Conservation (phyloP, 30 jellyfish, hydroid and myxozoan genomes). For the Cassiopea andromeda region DNA sequence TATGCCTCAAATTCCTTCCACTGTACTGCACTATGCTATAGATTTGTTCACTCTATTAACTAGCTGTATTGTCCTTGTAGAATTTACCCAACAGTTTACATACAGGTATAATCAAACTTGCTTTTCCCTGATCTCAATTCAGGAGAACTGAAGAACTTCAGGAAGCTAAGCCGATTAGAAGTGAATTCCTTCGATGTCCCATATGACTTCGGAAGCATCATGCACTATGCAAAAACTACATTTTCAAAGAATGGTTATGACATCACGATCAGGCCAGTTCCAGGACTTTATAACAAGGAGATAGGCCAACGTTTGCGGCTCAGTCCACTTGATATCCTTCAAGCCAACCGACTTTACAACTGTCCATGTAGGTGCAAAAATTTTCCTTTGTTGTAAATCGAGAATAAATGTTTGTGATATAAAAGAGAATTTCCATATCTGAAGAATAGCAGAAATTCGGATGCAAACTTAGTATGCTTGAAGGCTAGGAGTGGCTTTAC, state of each 20-base stretch:
- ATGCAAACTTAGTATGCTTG: too few relatives aligned
- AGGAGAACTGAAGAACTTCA: conserved; percentile 76
- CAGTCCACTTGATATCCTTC: conserved; percentile 60
- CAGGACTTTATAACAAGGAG: conserved; percentile 22
- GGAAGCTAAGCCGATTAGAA: conserved; percentile 45
- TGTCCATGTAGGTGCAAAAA: conserved; percentile 44
- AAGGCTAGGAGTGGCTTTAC: too few relatives aligned
- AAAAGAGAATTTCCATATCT: too few relatives aligned
- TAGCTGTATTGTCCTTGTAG: too few relatives aligned
- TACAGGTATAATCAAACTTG: too few relatives aligned
- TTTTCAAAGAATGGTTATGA: conserved; percentile 69
- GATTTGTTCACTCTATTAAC: too few relatives aligned
- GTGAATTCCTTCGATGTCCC: conserved; percentile 65
- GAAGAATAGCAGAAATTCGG: too few relatives aligned
- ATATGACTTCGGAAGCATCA: conserved; percentile 68
- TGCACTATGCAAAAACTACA: conserved; percentile 72
- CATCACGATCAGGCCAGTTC: conserved; percentile 52
- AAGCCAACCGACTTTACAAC: conserved; percentile 60
- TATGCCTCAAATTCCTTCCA: too few relatives aligned
- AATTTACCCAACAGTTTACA: too few relatives aligned
- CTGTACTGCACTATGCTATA: too few relatives aligned
- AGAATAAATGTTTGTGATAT: not conserved
- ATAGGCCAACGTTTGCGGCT: conserved; percentile 75
- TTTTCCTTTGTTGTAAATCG: not conserved
- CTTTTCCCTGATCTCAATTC: too few relatives aligned